Evolutionary conservation across 2,113 vertebrate genomes (phyloP), one percentile per base, ranked within the genome.

Genomic region (Muscicapa adusta): DNA sequence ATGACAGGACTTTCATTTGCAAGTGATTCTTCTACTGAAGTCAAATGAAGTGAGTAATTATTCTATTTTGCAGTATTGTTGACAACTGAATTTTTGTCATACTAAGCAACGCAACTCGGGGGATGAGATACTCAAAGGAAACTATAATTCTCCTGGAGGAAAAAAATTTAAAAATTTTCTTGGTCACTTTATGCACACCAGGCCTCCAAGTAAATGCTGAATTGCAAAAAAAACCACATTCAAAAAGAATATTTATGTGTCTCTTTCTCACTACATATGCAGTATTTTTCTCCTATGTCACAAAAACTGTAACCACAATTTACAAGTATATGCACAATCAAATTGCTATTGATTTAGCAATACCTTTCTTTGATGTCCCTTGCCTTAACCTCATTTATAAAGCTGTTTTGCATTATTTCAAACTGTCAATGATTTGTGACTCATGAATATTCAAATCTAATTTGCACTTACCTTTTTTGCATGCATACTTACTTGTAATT

Each of bases 401-500:
- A 98, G 96, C 97, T 97, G 97, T 96, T 98, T 98, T 98, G 96
- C 97, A 98, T 98, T 98, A 97, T 98, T 98, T 97, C 97, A 98
- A 98, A 98, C 96, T 97, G 97, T 97, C 98, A 98, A 96, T 98
- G 97, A 98, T 98, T 98, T 98, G 97, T 98, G 97, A 93, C 96
- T 98, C 97, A 98, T 98, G 97, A 98, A 98, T 98, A 98, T 98
- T 98, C 97, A 98, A 96, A 97, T 97, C 96, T 97, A 97, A 98
- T 98, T 98, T 98, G 97, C 97, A 97, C 97, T 97, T 98, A 98
- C 97, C 95, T 98, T 97, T 97, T 98, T 96, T 96, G 95, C 94
- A 98, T 97, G 95, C 97, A 94, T 93, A 93, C 96, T 96, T 97
- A 94, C 96, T 97, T 91, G 87, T 96, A 97, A 86, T 97, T 97